Evolutionary conservation across 2,888 invertebrate genomes (phyloP).

Genomic region (Tineola bisselliella): DNA sequence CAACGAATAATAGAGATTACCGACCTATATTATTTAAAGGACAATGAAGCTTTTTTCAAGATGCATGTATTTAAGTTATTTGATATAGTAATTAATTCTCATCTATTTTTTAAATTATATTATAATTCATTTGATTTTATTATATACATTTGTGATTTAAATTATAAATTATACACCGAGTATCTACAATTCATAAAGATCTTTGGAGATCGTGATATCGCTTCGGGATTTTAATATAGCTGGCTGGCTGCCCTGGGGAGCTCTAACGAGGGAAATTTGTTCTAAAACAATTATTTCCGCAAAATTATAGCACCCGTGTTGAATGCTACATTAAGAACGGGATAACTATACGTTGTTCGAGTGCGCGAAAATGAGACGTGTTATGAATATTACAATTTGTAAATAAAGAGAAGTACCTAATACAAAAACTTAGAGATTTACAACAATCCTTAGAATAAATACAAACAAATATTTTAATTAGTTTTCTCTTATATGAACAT

Average conservation of each 20-base stretch:
- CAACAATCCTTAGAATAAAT: no score
- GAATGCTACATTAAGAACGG: not conserved
- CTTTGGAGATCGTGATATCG: constrained; percentile 7
- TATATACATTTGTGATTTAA: no score
- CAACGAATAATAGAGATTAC: no score
- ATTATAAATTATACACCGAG: not conserved
- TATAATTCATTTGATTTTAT: no score
- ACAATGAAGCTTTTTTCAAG: no score
- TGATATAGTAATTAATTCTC: no score
- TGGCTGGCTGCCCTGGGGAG: constrained; percentile 13
- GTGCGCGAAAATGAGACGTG: not conserved
- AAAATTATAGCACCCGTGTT: constrained; percentile 13
- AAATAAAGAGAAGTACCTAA: not conserved
- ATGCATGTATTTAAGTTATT: no score
- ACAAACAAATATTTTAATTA: no score
- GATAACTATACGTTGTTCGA: not conserved
- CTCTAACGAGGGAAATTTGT: constrained; percentile 20
- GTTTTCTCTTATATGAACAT: no score
- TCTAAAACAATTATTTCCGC: constrained; percentile 20
- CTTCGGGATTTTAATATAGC: constrained; percentile 12
- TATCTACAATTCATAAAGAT: constrained; percentile 11
- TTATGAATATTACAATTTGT: not conserved
- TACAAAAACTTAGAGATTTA: not conserved
- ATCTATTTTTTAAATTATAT: no score
- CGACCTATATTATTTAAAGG: no score